These are phyloP conservation scores for Mus spicilegus DNA, from an alignment of 2,113 vertebrate species.

Conservation along the genomic window DNA sequence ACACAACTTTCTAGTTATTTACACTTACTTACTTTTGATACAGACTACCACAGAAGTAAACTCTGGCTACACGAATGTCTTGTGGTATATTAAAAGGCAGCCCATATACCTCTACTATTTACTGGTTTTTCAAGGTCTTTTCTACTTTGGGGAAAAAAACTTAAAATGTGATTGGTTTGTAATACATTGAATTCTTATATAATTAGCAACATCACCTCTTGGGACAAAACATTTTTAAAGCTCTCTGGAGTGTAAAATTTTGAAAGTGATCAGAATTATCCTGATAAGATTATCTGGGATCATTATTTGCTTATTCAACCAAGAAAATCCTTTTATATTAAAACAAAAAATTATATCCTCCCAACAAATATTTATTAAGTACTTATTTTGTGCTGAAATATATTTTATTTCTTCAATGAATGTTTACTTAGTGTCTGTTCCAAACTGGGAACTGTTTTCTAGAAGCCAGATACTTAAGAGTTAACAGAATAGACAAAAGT, in stretches of 20 bases:
- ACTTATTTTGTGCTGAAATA: neutral
- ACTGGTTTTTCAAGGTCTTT: neutral
- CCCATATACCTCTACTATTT: neutral
- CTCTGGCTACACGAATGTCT: neutral
- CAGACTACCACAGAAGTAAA: neutral
- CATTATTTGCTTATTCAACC: neutral
- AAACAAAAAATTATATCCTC: neutral
- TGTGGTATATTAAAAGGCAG: neutral
- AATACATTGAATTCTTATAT: slow-evolving; percentile 3
- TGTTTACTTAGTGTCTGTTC: neutral
- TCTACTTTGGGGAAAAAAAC: neutral
- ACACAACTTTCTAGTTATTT: neutral
- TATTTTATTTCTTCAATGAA: slow-evolving; percentile 6
- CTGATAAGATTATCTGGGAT: neutral
- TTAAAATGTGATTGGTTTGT: slow-evolving; percentile 42
- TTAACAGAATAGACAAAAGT: slow-evolving; percentile 48
- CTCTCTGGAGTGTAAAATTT: slow-evolving; percentile 12
- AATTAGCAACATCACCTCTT: slow-evolving; percentile 41
- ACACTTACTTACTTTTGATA: neutral
- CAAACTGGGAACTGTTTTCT: neutral
- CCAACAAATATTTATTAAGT: slow-evolving; percentile 31
- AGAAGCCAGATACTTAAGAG: neutral
- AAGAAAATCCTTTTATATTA: neutral
- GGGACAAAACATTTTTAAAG: neutral
- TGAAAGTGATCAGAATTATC: neutral